Evolutionary conservation across 2,888 invertebrate species (phyloP).

Genomic region (Limnephilus rhombicus): DNA sequence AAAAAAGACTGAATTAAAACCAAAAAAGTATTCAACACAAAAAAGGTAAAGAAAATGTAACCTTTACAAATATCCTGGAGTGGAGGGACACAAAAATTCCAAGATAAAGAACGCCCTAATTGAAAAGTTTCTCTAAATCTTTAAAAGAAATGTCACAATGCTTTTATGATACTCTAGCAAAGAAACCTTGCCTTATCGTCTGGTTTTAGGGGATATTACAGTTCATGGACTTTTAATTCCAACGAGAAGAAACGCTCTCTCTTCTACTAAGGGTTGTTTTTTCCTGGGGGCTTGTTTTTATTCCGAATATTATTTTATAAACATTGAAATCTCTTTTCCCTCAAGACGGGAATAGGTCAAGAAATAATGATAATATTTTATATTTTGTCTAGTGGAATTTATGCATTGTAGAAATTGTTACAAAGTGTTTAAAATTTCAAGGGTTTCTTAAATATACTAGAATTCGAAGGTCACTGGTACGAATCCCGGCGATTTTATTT

Average conservation of each 20-base stretch:
- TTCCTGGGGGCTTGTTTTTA: neutral
- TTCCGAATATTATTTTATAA: neutral
- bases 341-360: neutral
- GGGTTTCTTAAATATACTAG: neutral
- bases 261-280: neutral
- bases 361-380: neutral
- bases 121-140: constrained; percentile 54
- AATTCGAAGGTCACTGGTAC: no score
- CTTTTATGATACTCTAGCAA: constrained; percentile 33
- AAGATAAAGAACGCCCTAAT: constrained; percentile 55
- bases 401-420: neutral
- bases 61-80: constrained; percentile 28
- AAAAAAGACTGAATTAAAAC: constrained; percentile 17
- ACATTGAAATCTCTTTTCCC: neutral
- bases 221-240: constrained; percentile 15
- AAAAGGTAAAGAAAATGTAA: constrained; percentile 46
- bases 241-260: constrained; percentile 9
- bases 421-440: neutral
- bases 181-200: constrained; percentile 16
- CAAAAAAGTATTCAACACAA: constrained; percentile 32
- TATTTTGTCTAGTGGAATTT: neutral
- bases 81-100: constrained; percentile 37
- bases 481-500: no score
- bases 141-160: constrained; percentile 56
- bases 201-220: constrained; percentile 29